Base-by-base conservation (phyloP, 2,113 vertebrate genomes). In the Axis porcinus region DNA sequence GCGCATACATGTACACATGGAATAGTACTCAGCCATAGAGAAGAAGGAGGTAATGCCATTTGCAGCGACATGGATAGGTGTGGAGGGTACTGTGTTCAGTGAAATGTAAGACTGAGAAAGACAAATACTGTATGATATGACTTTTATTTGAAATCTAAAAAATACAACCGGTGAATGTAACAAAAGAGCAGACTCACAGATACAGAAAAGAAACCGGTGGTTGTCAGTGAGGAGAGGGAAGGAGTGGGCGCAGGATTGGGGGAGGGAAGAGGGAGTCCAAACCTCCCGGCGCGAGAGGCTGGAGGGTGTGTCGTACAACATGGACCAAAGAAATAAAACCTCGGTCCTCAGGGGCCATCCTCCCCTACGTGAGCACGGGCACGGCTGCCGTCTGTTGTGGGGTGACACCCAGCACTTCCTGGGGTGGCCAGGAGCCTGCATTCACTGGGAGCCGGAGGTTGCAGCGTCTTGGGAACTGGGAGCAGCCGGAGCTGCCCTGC, bases 311-410 rank as follows among this genome's bases (percentile, higher is more conserved):
- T 11, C 33, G 3, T 21, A 23, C 17, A 1, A 52, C 47, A 3
- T 5, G 10, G 78, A 28, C 13, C 25, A 28, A 14, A 45, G 14
- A 16, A 47, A 16, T 13, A n/a, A 33, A n/a, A 33, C 30, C 47
- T 13, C 6, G 13, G 33, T 60, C 43, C 27, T n/a, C 1, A 9
- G 52, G 54, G 43, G 7, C 60, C 89, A 6, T 14, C n/a, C n/a
- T 70, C 4, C 10, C 7, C 13, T 11, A n/a, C 1, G 0, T 1
- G 70, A 43, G 52, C 4, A 1, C 1, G 9, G 17, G n/a, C 62
- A n/a, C 3, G 0, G 62, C 67, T 23, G n/a, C 17, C 0, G 27
- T 33, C 43, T 33, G 16, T 7, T 10, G 30, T 13, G 62, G 21
- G 28, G 25, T 17, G 88, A 83, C 78, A 33, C 16, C 6, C 3